Conservation (phyloP, 2,888 invertebrate genomes). For the Fragum sueziense region DNA sequence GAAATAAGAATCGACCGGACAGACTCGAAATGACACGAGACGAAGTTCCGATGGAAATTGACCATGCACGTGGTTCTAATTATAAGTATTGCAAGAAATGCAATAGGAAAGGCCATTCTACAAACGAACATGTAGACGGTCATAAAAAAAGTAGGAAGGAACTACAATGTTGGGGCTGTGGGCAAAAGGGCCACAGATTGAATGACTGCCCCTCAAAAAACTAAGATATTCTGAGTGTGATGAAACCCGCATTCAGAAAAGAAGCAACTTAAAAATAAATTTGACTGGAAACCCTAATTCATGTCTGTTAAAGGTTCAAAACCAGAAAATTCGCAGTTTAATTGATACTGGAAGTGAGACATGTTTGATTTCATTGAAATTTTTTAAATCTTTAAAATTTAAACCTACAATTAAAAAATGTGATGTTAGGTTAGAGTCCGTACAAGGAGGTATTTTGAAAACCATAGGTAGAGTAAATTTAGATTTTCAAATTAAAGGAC, state of each 20-base stretch:
- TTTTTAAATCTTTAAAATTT: neutral
- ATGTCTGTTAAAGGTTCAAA: conserved; percentile 12
- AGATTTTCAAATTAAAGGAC: conserved; percentile 11
- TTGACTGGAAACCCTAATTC: conserved; percentile 23
- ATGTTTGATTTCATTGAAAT: neutral
- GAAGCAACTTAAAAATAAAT: conserved; percentile 4
- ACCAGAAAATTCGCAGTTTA: conserved; percentile 10
- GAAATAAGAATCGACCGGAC: conserved; percentile 6
- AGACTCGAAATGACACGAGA: neutral
- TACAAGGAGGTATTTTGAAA: neutral
- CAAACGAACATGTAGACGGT: neutral
- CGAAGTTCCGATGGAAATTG: conserved; percentile 5
- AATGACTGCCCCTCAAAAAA: neutral
- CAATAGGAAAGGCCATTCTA: conserved; percentile 1
- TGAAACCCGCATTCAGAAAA: neutral
- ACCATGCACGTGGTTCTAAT: neutral
- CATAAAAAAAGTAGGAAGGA: neutral
- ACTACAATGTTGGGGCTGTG: neutral
- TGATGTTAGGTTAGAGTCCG: neutral
- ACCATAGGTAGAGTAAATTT: conserved; percentile 5
- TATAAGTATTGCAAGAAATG: neutral
- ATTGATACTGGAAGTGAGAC: conserved; percentile 6
- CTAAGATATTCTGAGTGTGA: neutral
- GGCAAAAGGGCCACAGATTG: neutral
- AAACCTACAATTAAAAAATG: conserved; percentile 19